Conservation (phyloP, 2,888 invertebrate species). For the Atrina japonica region DNA sequence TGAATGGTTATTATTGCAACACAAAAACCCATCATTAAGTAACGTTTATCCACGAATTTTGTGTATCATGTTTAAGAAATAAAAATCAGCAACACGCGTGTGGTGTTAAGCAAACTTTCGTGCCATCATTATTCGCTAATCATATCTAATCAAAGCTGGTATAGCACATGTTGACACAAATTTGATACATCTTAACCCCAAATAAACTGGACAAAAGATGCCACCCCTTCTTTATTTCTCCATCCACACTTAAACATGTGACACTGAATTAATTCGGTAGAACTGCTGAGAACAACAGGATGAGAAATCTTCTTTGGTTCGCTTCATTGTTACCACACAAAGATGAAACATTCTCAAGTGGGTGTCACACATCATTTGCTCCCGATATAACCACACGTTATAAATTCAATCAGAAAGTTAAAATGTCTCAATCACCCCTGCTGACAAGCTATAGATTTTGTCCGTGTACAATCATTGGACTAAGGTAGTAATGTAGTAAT, state of each 20-base stretch:
- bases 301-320: background rate
- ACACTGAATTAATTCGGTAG: slow-evolving; percentile 12
- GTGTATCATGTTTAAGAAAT: too few species aligned
- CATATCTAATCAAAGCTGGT: background rate
- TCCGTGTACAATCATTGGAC: too few species aligned
- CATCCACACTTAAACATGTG: background rate
- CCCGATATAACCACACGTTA: slow-evolving; percentile 5
- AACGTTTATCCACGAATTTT: too few species aligned
- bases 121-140: too few species aligned
- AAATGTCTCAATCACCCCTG: too few species aligned
- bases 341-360: slow-evolving; percentile 2
- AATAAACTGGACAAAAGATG: background rate
- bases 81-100: too few species aligned
- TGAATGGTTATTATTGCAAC: too few species aligned
- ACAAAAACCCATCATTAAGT: too few species aligned
- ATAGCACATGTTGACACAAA: slow-evolving; percentile 21
- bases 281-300: slow-evolving; percentile 6
- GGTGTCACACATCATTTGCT: slow-evolving; percentile 7
- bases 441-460: too few species aligned
- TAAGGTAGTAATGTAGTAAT: too few species aligned
- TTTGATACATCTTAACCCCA: slow-evolving; percentile 19
- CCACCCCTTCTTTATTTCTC: background rate
- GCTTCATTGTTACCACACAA: slow-evolving; percentile 6
- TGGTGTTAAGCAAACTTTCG: too few species aligned
- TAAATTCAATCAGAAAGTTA: too few species aligned